phyloP scores from a whole-genome alignment of 2,113 vertebrate genomes.

The Athene noctua region DNA sequence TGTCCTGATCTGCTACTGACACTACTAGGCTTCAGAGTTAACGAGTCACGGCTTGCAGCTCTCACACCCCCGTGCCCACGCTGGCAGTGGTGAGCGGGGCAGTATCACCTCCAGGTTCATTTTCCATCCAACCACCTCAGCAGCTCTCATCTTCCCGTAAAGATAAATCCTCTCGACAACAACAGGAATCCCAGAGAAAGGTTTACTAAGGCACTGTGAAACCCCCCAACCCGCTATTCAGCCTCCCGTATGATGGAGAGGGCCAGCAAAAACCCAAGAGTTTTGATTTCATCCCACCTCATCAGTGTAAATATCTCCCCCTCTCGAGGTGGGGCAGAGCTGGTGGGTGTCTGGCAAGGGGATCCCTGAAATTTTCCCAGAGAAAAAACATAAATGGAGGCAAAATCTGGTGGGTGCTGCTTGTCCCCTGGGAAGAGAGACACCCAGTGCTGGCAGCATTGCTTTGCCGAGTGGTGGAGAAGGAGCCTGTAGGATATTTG shows the following conservation, averaged over 20 bases:
- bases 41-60: accelerated
- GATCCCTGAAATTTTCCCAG: background rate
- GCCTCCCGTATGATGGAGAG: background rate
- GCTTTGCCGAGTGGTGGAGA: accelerated
- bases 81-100: background rate
- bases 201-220: background rate
- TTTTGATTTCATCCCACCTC: background rate
- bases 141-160: accelerated
- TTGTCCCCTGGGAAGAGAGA: background rate
- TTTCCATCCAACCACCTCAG: background rate
- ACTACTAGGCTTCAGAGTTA: background rate
- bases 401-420: background rate
- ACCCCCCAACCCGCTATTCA: background rate
- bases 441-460: accelerated
- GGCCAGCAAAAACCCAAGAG: accelerated
- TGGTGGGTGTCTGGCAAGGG: accelerated
- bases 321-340: background rate
- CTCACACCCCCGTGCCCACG: accelerated
- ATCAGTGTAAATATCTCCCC: accelerated
- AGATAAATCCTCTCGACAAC: background rate
- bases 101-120: accelerated
- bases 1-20: accelerated
- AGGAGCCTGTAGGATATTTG: background rate
- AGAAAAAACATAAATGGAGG: background rate
- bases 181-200: accelerated